A percentile compares a stretch with the other conserved stretches of the same genome.
These are phyloP conservation scores for Nanorana parkeri DNA, from an alignment of 2,113 vertebrate species.

Conservation along the genomic window DNA sequence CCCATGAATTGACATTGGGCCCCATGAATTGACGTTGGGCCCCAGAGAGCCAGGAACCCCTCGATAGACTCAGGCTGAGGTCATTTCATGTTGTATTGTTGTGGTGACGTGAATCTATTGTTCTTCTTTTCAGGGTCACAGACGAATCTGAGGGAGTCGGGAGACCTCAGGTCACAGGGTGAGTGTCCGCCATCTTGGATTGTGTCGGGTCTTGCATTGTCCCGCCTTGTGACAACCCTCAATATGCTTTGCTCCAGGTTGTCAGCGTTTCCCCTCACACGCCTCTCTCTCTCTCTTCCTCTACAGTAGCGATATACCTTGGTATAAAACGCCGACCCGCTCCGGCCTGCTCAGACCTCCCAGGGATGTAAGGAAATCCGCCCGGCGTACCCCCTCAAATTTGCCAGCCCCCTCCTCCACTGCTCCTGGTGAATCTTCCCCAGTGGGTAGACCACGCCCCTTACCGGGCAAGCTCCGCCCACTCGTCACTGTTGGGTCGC, in stretches of 20 bases:
- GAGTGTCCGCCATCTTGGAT: constrained; percentile 51
- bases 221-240: too few relatives aligned
- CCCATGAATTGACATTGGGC: too few relatives aligned
- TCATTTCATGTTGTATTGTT: not conserved
- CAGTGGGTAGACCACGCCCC: constrained; percentile 33
- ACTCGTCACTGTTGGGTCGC: constrained; percentile 50
- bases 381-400: constrained; percentile 16
- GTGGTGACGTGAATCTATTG: not conserved
- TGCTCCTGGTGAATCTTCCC: constrained; percentile 43
- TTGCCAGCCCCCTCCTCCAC: constrained; percentile 37
- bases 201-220: too few relatives aligned
- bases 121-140: constrained; percentile 82
- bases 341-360: constrained; percentile 80
- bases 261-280: not conserved
- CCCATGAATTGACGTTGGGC: too few relatives aligned
- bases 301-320: constrained; percentile 93
- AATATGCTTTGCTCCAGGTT: not conserved
- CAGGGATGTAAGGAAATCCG: constrained; percentile 86
- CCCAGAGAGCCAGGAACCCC: too few relatives aligned
- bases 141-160: constrained; percentile 97
- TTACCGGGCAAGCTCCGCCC: constrained; percentile 52
- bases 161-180: constrained; percentile 97
- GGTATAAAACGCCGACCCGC: constrained; percentile 87
- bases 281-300: not conserved
- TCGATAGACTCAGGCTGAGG: too few relatives aligned